These are phyloP conservation scores for Halocynthia roretzi DNA, from an alignment of 23 tunicate genomes.

Conservation along the genomic window DNA sequence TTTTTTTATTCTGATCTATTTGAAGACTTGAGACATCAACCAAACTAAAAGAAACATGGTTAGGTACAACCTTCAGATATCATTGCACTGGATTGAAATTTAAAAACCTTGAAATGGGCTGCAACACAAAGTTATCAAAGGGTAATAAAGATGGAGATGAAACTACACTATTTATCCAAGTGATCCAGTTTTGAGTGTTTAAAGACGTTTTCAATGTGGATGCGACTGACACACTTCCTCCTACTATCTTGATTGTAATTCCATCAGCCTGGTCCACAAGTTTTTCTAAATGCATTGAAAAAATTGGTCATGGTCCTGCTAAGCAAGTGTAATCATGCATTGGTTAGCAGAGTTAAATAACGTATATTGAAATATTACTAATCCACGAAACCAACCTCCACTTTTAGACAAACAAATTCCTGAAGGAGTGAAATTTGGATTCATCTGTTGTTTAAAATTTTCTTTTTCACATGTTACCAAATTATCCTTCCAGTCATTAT, in stretches of 20 bases:
- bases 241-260: conserved; percentile 5
- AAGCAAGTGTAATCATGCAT: not conserved
- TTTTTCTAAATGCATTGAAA: conserved; percentile 5
- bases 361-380: not conserved
- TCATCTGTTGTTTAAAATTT: conserved; percentile 24
- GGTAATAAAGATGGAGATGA: conserved; percentile 30
- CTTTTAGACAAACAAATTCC: conserved; percentile 11
- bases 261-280: conserved; percentile 9
- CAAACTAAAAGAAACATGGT: too few relatives aligned
- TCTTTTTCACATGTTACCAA: conserved; percentile 29
- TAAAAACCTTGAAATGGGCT: conserved; percentile 9
- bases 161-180: conserved; percentile 56
- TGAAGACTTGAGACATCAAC: too few relatives aligned
- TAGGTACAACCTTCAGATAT: too few relatives aligned
- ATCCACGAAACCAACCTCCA: not conserved
- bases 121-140: not conserved
- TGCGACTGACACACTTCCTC: conserved; percentile 48
- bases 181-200: conserved; percentile 60
- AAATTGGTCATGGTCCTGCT: not conserved
- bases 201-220: conserved; percentile 25
- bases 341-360: not conserved
- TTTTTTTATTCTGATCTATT: too few relatives aligned
- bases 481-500: conserved; percentile 29
- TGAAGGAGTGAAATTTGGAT: conserved; percentile 25
- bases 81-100: too few relatives aligned